Conservation (phyloP, 2,888 invertebrate species). For the Sesia bembeciformis region DNA sequence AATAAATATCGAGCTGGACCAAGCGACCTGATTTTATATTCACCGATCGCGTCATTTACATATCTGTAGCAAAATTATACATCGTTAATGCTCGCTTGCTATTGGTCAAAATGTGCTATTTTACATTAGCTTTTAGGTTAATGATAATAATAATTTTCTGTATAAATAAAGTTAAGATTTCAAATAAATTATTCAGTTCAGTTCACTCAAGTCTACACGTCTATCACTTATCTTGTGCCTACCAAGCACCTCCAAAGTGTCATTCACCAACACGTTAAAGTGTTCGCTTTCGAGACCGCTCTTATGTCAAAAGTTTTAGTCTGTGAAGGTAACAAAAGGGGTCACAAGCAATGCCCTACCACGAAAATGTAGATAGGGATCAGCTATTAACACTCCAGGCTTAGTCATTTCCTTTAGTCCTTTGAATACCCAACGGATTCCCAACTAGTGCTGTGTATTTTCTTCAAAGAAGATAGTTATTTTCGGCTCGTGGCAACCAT, state of each 20-base stretch:
- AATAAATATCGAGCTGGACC: too few relatives aligned
- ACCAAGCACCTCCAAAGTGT: not conserved
- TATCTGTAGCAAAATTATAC: too few relatives aligned
- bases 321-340: conserved; percentile 26
- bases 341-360: conserved; percentile 16
- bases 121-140: too few relatives aligned
- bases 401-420: conserved; percentile 23
- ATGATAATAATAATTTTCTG: too few relatives aligned
- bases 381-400: conserved; percentile 46
- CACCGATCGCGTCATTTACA: too few relatives aligned
- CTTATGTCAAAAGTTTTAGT: conserved; percentile 11
- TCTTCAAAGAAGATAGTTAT: conserved; percentile 34
- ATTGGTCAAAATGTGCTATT: too few relatives aligned
- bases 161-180: too few relatives aligned
- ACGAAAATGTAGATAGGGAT: conserved; percentile 44
- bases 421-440: conserved; percentile 20
- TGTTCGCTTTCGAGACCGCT: not conserved
- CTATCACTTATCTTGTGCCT: too few relatives aligned
- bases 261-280: conserved; percentile 2
- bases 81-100: too few relatives aligned
- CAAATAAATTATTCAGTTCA: too few relatives aligned
- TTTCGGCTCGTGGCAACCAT: conserved; percentile 18
- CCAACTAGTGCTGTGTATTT: conserved; percentile 16
- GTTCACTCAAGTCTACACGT: too few relatives aligned
- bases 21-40: too few relatives aligned